Evolutionary conservation across 2,797 vertebrate species (phyloP).

Genomic region (Acanthopagrus latus): DNA sequence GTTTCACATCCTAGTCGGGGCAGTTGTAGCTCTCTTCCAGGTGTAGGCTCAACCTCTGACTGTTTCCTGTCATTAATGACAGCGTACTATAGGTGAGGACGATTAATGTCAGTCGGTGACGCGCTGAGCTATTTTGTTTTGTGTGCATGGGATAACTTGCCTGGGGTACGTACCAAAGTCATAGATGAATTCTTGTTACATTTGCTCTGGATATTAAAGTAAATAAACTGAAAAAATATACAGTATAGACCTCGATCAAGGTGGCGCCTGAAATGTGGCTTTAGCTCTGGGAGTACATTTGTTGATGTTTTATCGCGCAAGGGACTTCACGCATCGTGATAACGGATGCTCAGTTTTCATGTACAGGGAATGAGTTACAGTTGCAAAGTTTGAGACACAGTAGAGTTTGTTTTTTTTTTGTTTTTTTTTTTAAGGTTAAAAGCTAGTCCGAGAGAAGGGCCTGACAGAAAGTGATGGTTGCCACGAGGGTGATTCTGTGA

Average conservation of each 20-base stretch:
- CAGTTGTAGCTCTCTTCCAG: slow-evolving; percentile 83
- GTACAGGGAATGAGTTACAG: slow-evolving; percentile 57
- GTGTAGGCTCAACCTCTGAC: slow-evolving; percentile 80
- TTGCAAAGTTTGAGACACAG: slow-evolving; percentile 65
- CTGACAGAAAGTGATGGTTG: slow-evolving; percentile 77
- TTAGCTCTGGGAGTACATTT: slow-evolving; percentile 57
- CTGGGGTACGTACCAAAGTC: slow-evolving; percentile 86
- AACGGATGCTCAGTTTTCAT: slow-evolving; percentile 57
- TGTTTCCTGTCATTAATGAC: slow-evolving; percentile 72
- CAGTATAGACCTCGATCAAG: slow-evolving; percentile 68
- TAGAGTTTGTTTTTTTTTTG: slow-evolving; percentile 19
- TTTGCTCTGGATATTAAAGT: slow-evolving; percentile 76
- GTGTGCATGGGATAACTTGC: slow-evolving; percentile 83
- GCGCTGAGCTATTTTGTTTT: slow-evolving; percentile 67
- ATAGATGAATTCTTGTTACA: slow-evolving; percentile 74
- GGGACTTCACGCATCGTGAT: slow-evolving; percentile 46
- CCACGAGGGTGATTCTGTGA: slow-evolving; percentile 59
- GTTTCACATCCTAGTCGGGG: slow-evolving; percentile 75
- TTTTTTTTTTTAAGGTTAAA: slow-evolving; percentile 54
- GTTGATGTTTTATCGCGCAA: slow-evolving; percentile 18
- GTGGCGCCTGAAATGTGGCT: slow-evolving; percentile 65
- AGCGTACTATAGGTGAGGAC: slow-evolving; percentile 51
- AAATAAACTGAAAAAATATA: slow-evolving; percentile 73
- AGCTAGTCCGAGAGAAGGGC: slow-evolving; percentile 72
- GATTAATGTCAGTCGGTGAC: slow-evolving; percentile 64